Base-by-base conservation (phyloP, 2,797 vertebrate genomes). In the Champsocephalus esox region DNA sequence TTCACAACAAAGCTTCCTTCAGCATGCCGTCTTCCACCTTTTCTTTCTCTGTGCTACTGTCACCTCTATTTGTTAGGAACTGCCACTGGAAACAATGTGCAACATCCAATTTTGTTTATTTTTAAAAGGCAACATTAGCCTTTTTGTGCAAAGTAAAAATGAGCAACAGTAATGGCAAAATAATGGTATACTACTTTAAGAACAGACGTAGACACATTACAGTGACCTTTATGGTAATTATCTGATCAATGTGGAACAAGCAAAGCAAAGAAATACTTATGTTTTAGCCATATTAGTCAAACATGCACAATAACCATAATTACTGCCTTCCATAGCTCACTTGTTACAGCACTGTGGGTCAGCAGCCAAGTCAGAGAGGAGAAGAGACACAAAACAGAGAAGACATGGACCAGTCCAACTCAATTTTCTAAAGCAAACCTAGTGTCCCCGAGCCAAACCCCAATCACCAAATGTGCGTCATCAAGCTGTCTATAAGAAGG, bases 401-500 rank as follows among this genome's bases (percentile, higher is more conserved):
- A 72, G 75, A 80, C 66, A 61, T 51, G 45, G 51, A 71, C n/a
- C 50, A 61, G 71, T 86, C 76, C 57, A 71, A 66, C 69, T 81
- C 61, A 54, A 9, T 81, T 78, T 80, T 82, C 66, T 51, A 55
- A 68, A 83, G 75, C 49, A 79, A 77, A 82, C n/a, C 62, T 32
- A 13, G 8, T 2, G 21, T 52, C 73, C n/a, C 60, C 12, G 3
- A 65, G 63, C 88, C 87, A 92, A 91, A 89, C 87, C 85, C 77
- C 79, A 90, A 87, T 87, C 83, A 77, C 64, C 82, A 82, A 80
- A 70, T 24, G 83, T 88, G 82, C 70, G 69, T 88, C 86, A 80
- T 80, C 46, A 0, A 41, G 1, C 79, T 68, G 77, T 56, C 73
- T 78, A 85, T 68, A 79, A 83, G 59, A 73, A 83, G 49, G 65